Conservation (phyloP, 1,140 invertebrate genomes). For the Neocloeon triangulifer region DNA sequence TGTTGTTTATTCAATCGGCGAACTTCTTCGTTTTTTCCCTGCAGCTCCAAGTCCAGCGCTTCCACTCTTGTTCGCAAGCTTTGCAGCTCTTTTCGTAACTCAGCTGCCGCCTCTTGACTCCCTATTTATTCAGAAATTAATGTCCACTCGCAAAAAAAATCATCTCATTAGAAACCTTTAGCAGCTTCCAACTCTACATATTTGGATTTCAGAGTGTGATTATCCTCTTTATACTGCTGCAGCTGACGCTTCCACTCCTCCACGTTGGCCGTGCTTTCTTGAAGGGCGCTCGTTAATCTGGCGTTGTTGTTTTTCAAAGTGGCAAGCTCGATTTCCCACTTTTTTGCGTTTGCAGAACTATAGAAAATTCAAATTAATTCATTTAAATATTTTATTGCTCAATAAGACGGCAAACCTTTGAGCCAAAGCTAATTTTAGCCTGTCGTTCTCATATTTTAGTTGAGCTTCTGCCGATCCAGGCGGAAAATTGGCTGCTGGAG, state of each 20-base stretch:
- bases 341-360: slow-evolving; percentile 91
- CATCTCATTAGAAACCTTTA: no score
- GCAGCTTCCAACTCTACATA: slow-evolving; percentile 47
- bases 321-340: slow-evolving; percentile 93
- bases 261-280: slow-evolving; percentile 93
- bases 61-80: slow-evolving; percentile 48
- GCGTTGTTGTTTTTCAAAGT: slow-evolving; percentile 92
- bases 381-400: neutral
- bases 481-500: slow-evolving; percentile 16
- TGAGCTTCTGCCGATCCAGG: slow-evolving; percentile 50
- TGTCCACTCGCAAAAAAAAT: no score
- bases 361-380: slow-evolving; percentile 11
- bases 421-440: slow-evolving; percentile 81
- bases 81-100: slow-evolving; percentile 31
- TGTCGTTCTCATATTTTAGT: slow-evolving; percentile 91
- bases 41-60: slow-evolving; percentile 46
- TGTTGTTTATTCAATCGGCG: slow-evolving; percentile 7
- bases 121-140: no score
- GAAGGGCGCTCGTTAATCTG: slow-evolving; percentile 78
- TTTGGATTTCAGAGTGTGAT: slow-evolving; percentile 62
- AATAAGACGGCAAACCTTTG: slow-evolving; percentile 44
- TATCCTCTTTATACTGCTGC: slow-evolving; percentile 89
- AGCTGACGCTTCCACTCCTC: slow-evolving; percentile 96
- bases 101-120: slow-evolving; percentile 20
- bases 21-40: slow-evolving; percentile 56